Base-by-base conservation (phyloP, 1,140 invertebrate genomes). In the Aphelenchoides fujianensis region DNA sequence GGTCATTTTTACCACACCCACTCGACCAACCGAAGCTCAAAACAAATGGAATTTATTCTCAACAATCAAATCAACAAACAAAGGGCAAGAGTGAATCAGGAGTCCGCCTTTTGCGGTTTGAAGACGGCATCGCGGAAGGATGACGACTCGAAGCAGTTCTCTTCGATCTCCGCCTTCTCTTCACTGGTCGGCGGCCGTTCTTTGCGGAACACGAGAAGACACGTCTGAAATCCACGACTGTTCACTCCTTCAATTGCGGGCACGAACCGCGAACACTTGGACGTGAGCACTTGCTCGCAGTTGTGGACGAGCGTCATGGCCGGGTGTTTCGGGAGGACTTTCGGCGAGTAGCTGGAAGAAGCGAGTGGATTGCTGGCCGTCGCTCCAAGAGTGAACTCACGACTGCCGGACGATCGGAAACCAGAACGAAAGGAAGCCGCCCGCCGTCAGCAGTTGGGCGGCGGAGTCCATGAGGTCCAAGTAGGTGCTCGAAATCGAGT, bases 341-440 rank as follows among this genome's bases (percentile, higher is more conserved):
- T 79, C 23, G 85, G 82, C 31, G 69, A 73, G 74, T 87, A 87
- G 19, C 86, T 85, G 62, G 54, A 81, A 79, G 57, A 31, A 5
- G 69, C 59, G 19, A 70, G 34, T 9, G 28, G 31, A 28, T 73
- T 34, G 2, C 70, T 48, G 23, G 30, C 27, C 12, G 53, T 1
- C 23, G n/a, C n/a, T n/a, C n/a, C n/a, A n/a, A n/a, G n/a, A n/a
- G n/a, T n/a, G 31, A 55, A 85, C 82, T 80, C 78, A 87, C 86
- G 83, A 12, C 81, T 82, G 79, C 74, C 77, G 78, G 52, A 83
- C 78, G 5, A 87, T 84, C 27, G 87, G 87, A 57, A 87, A 84
- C 87, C 87, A 88, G 78, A 85, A 88, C 0, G 86, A 85, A 1
- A 88, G 79, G 31, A 85, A 74, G 3, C 86, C 86, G 57, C 82